These are phyloP conservation scores for Drepana arcuata DNA, from an alignment of 1,140 invertebrate genomes.

Conservation along the genomic window DNA sequence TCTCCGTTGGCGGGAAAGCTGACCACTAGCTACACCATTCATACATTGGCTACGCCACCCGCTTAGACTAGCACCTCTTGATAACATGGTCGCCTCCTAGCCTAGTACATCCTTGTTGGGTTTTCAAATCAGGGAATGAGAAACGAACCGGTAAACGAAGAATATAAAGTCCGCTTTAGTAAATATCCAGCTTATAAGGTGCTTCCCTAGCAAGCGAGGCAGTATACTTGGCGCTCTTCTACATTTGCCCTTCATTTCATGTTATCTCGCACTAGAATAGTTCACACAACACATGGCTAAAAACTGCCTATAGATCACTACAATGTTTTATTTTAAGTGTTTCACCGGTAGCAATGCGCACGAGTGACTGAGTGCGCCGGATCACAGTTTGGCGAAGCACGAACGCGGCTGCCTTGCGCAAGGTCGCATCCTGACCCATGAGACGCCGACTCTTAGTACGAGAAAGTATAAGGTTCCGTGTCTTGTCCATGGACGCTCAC, in stretches of 20 bases:
- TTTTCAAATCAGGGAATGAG: no score
- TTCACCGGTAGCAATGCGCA: no score
- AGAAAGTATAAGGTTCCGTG: constrained; percentile 47
- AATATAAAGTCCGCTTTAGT: constrained; percentile 52
- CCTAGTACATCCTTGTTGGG: no score
- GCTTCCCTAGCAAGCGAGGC: constrained; percentile 42
- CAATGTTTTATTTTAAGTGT: constrained; percentile 10
- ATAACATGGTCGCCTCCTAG: no score
- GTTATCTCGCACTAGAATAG: no score
- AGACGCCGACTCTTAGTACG: constrained; percentile 26
- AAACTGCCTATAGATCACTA: constrained; percentile 8
- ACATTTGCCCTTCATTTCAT: constrained; percentile 56
- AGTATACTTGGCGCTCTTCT: constrained; percentile 25
- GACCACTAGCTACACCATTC: no score
- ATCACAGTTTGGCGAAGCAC: constrained; percentile 5
- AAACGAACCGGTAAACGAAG: constrained; percentile 53
- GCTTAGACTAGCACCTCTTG: no score
- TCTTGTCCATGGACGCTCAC: no score
- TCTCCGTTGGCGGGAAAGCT: no score
- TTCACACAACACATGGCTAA: no score
- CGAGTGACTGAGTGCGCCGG: constrained; percentile 15
- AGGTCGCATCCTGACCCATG: constrained; percentile 21
- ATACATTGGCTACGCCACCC: no score
- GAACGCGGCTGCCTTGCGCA: constrained; percentile 30
- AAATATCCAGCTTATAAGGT: constrained; percentile 49